phyloP scores from a whole-genome alignment of 2,797 vertebrate genomes.

The Merluccius polli region DNA sequence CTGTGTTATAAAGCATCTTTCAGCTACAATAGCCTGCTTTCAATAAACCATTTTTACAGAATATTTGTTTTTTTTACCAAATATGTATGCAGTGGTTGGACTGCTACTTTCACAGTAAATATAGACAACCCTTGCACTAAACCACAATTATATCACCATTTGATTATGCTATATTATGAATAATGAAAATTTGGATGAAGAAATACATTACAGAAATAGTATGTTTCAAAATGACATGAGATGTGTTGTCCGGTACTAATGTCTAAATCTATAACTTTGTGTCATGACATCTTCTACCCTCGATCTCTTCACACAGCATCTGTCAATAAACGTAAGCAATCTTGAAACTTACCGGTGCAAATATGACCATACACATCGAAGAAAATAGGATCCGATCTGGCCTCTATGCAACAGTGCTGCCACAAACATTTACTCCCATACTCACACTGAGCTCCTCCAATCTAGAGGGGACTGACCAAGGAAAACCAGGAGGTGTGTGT shows the following conservation, averaged over 20 bases:
- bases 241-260: neutral
- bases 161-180: neutral
- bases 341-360: constrained; percentile 84
- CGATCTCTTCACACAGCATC: neutral
- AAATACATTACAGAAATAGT: neutral
- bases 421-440: constrained; percentile 77
- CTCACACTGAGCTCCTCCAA: constrained; percentile 66
- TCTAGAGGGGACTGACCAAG: constrained; percentile 10
- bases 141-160: neutral
- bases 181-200: neutral
- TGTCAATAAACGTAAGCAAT: constrained; percentile 1
- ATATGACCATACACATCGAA: constrained; percentile 96
- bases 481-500: constrained; percentile 30
- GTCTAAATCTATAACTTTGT: neutral
- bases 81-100: neutral
- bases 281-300: neutral
- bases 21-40: neutral
- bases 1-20: neutral
- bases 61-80: neutral
- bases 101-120: neutral
- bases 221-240: neutral
- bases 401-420: constrained; percentile 71
- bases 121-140: neutral
- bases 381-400: constrained; percentile 77
- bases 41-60: neutral